Percentiles rank a stretch among this genome's conserved stretches.
Evolutionary conservation across 1,140 invertebrate genomes (phyloP).

Genomic region (Ceratina australensis): DNA sequence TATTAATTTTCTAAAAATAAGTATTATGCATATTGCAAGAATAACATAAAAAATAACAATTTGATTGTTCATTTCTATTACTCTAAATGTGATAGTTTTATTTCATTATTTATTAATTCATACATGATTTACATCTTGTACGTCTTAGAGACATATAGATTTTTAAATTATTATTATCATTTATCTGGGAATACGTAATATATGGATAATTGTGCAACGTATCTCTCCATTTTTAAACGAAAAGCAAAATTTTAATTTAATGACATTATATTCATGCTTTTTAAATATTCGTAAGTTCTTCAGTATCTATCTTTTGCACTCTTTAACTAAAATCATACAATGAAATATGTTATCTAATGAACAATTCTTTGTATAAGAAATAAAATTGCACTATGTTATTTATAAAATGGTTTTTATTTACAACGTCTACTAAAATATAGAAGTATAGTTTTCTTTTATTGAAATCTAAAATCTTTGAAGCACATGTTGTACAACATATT

Average conservation of each 20-base stretch:
- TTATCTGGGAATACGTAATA: slow-evolving; percentile 41
- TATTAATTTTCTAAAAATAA: not conserved
- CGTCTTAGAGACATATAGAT: not conserved
- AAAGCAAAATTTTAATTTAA: not conserved
- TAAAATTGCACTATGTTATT: slow-evolving; percentile 20
- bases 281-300: too few relatives aligned
- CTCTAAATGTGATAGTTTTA: too few relatives aligned
- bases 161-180: not conserved
- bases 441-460: not conserved
- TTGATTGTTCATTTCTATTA: too few relatives aligned
- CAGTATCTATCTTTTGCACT: too few relatives aligned
- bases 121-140: too few relatives aligned
- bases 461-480: slow-evolving; percentile 49
- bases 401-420: not conserved
- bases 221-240: slow-evolving; percentile 24
- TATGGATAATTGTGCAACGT: slow-evolving; percentile 36
- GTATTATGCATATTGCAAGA: too few relatives aligned
- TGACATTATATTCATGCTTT: too few relatives aligned
- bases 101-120: not conserved
- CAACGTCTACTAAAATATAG: not conserved
- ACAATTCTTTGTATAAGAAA: not conserved
- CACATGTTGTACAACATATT: slow-evolving; percentile 55
- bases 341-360: not conserved
- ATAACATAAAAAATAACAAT: too few relatives aligned
- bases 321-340: slow-evolving; percentile 8